A percentile compares a stretch with the other conserved stretches of the same genome.
phyloP scores from a whole-genome alignment of 1,140 invertebrate species.

The Argopecten irradians region DNA sequence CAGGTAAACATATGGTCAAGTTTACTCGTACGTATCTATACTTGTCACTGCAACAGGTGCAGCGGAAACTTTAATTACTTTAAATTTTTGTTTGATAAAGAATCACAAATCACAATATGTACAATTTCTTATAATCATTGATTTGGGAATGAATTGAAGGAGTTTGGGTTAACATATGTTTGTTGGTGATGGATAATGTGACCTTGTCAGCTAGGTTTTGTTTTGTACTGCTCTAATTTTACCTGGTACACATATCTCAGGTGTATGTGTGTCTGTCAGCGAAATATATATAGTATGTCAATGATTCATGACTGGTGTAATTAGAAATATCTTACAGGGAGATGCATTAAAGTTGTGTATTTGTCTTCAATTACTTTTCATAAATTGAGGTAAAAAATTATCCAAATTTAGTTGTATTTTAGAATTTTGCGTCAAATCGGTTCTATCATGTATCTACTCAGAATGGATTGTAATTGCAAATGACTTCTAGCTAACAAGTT shows the following conservation, averaged over 20 bases:
- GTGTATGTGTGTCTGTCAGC: too few species aligned
- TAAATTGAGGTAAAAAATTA: too few species aligned
- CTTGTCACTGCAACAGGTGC: neutral
- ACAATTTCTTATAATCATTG: neutral
- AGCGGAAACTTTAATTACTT: neutral
- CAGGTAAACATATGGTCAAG: conserved; percentile 14
- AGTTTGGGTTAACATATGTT: too few species aligned
- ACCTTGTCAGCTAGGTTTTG: too few species aligned
- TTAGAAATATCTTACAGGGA: neutral
- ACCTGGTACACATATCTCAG: too few species aligned
- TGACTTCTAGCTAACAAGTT: neutral
- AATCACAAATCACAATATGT: neutral
- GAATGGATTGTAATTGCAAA: neutral
- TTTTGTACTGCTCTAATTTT: too few species aligned
- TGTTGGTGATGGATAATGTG: neutral
- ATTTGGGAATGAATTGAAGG: too few species aligned
- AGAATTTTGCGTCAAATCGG: too few species aligned
- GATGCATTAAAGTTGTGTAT: too few species aligned
- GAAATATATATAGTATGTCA: neutral
- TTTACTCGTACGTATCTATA: neutral
- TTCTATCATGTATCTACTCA: too few species aligned
- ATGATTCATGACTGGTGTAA: neutral
- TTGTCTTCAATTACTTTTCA: too few species aligned
- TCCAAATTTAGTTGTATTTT: too few species aligned
- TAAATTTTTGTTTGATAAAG: neutral